Base-by-base conservation (phyloP, 2,888 invertebrate species). In the Lasioglossum marginatum region DNA sequence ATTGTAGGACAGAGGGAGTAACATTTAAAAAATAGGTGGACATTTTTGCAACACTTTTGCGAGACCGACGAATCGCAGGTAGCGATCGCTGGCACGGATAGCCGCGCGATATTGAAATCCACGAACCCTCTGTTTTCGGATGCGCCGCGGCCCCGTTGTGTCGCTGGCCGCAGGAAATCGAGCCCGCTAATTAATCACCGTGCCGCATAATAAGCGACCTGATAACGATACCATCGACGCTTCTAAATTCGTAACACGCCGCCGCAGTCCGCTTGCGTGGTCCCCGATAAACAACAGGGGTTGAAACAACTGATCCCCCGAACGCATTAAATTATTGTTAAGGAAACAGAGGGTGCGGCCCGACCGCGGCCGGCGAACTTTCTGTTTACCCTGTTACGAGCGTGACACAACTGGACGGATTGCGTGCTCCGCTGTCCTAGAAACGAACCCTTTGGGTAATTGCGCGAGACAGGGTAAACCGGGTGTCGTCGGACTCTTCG, bases 321-420 rank as follows among this genome's bases (percentile, higher is more conserved):
- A 73, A 75, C 71, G 71, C 87, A 91, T 92, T 92, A 91, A 92
- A 93, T 93, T 92, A 90, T 93, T 89, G 89, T 90, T 90, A 89
- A 87, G 91, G 91, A 91, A 92, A 91, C 91, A 91, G 66, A 87
- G 88, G 70, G 75, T 34, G 77, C 80, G 70, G 76, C 52, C 63
- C 31, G 72, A 78, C 60, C 68, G 68, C 34, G 81, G 60, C 78
- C 27, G 45, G 74, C 71, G n/a, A 76, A 82, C 72, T 72, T 79
- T 80, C 78, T 77, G 75, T 66, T 87, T 89, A 60, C 72, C 66
- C 34, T 79, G 73, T 23, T 45, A 19, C 60, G 31, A 23, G 70
- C 37, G 66, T 37, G 27, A 60, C 60, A 60, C 60, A 60, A 60
- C 60, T 12, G 14, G 60, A 60, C 27, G 27, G 52, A 52, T 23